phyloP scores from a whole-genome alignment of 2,797 vertebrate genomes.

The Emys orbicularis region DNA sequence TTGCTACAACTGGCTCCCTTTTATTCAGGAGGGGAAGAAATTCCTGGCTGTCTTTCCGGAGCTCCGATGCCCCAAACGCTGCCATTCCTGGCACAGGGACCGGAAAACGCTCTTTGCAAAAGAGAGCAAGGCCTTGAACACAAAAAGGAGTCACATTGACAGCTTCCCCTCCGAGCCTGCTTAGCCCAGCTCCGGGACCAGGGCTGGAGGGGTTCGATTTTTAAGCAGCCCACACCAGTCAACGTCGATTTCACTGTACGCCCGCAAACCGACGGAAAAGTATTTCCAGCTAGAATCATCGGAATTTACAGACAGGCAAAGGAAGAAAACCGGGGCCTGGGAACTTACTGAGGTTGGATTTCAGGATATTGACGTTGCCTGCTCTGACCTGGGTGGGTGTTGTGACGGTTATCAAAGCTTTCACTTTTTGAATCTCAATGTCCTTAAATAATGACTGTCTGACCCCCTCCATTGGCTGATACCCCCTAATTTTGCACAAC shows the following conservation, averaged over 20 bases:
- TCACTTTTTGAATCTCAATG: background rate
- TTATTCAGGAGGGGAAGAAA: background rate
- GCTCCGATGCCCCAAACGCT: background rate
- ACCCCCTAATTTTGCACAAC: background rate
- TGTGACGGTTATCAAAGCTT: background rate
- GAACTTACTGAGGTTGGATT: background rate
- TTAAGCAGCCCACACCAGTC: background rate
- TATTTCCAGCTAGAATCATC: background rate
- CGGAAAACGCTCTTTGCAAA: background rate
- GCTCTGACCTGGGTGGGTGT: background rate
- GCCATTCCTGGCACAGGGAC: background rate
- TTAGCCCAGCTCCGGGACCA: background rate
- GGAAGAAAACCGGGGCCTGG: background rate
- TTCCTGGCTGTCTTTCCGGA: background rate
- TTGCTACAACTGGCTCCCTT: background rate
- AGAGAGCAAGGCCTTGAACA: background rate
- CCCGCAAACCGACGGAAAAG: background rate
- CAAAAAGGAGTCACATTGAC: background rate
- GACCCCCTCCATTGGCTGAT: background rate
- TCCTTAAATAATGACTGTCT: background rate
- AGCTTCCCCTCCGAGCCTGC: background rate
- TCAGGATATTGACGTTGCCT: background rate
- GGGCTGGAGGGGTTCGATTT: background rate
- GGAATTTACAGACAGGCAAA: background rate
- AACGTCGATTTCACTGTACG: accelerated